phyloP scores from a whole-genome alignment of 2,797 vertebrate species.

The Diplodus sargus region DNA sequence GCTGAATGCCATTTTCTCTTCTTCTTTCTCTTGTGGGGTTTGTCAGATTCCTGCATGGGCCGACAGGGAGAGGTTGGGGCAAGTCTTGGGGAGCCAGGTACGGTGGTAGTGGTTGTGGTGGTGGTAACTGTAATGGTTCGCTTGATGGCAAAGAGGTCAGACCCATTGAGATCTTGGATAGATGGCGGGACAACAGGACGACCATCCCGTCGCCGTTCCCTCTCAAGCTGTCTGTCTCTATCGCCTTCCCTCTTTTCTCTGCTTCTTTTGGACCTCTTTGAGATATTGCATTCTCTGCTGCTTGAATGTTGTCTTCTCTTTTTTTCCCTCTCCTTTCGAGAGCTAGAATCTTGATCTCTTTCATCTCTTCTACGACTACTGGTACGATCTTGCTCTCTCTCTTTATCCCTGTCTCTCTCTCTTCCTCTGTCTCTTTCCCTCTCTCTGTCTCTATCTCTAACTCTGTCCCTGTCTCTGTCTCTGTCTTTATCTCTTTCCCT shows the following conservation, averaged over 20 bases:
- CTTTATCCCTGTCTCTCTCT: conserved; percentile 75
- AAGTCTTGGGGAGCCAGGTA: conserved; percentile 81
- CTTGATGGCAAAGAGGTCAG: conserved; percentile 94
- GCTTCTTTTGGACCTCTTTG: conserved; percentile 82
- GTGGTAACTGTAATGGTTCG: conserved; percentile 94
- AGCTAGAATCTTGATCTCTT: conserved; percentile 77
- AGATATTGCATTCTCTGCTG: conserved; percentile 72
- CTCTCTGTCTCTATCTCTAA: conserved; percentile 72
- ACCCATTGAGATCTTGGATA: conserved; percentile 94
- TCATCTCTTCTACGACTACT: conserved; percentile 81
- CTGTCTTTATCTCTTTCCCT: conserved; percentile 55
- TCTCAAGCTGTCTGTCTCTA: conserved; percentile 72
- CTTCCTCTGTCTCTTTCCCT: conserved; percentile 50
- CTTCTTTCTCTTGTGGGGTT: conserved; percentile 82
- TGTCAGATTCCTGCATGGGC: conserved; percentile 66
- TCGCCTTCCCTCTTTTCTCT: conserved; percentile 80
- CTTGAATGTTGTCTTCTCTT: conserved; percentile 71
- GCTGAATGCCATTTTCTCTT: conserved; percentile 81
- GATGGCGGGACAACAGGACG: conserved; percentile 92
- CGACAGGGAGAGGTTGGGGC: conserved; percentile 64
- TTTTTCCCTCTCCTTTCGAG: conserved; percentile 69
- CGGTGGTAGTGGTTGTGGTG: conserved; percentile 84
- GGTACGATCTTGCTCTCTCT: conserved; percentile 72
- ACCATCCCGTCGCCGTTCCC: conserved; percentile 83
- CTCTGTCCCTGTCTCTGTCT: conserved; percentile 61